phyloP scores from a whole-genome alignment of 1,140 invertebrate genomes.

The Acarapis woodi region DNA sequence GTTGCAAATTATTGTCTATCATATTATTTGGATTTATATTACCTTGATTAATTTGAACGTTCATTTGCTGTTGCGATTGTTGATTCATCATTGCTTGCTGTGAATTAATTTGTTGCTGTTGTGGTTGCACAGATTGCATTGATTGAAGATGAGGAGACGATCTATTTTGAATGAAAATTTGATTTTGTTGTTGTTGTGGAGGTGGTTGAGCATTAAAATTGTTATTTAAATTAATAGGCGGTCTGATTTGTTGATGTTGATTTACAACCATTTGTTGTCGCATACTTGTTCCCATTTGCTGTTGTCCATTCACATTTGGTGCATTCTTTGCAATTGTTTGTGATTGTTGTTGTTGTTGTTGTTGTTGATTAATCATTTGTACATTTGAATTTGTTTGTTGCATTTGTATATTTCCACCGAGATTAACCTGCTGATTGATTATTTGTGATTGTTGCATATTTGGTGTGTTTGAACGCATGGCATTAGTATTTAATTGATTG shows the following conservation, averaged over 20 bases:
- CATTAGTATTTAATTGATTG: too few species aligned
- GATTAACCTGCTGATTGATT: background rate
- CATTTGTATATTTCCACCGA: background rate
- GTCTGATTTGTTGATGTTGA: too few species aligned
- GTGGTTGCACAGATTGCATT: background rate
- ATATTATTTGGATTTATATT: too few species aligned
- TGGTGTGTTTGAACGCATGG: too few species aligned
- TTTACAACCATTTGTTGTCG: too few species aligned
- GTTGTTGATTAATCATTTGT: background rate
- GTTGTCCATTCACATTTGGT: background rate
- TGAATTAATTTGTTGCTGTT: conserved; percentile 3
- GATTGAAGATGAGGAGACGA: conserved; percentile 3
- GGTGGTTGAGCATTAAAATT: conserved; percentile 3
- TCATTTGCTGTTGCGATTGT: background rate
- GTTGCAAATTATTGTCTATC: too few species aligned
- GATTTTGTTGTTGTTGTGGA: background rate
- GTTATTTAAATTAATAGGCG: background rate
- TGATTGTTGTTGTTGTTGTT: conserved; percentile 1
- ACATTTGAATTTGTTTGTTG: background rate
- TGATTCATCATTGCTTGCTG: conserved; percentile 1
- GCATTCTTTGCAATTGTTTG: conserved; percentile 1
- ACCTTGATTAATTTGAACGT: too few species aligned
- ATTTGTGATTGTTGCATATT: too few species aligned
- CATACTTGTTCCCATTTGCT: background rate
- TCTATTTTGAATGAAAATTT: too few species aligned